Evolutionary conservation across 2,797 vertebrate species (phyloP).

Genomic region (Melanotaenia maccullochi): DNA sequence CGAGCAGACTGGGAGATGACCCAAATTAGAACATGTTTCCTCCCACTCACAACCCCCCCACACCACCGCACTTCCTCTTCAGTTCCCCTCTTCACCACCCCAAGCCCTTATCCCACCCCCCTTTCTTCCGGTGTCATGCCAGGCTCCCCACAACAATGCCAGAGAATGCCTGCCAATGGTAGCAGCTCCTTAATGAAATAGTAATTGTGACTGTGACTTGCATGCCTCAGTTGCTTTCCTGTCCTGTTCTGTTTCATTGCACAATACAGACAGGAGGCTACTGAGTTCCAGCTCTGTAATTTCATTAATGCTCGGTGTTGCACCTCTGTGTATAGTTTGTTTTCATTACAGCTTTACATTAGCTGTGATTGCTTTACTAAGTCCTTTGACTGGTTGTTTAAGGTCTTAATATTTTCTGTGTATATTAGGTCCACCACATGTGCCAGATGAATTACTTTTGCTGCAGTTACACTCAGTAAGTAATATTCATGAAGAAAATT

Average conservation of each 20-base stretch:
- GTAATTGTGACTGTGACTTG: slow-evolving; percentile 81
- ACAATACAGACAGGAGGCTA: slow-evolving; percentile 54
- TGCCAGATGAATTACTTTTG: slow-evolving; percentile 10
- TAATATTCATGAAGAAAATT: slow-evolving; percentile 33
- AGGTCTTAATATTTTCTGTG: slow-evolving; percentile 29
- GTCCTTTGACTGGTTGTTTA: slow-evolving; percentile 30
- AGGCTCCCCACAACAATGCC: slow-evolving; percentile 67
- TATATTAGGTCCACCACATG: slow-evolving; percentile 6
- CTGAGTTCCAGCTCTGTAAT: slow-evolving; percentile 62
- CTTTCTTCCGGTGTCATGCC: slow-evolving; percentile 60
- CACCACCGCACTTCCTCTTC: slow-evolving; percentile 31
- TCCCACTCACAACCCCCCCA: slow-evolving; percentile 48
- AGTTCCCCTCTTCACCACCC: slow-evolving; percentile 26
- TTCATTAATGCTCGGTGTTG: slow-evolving; percentile 67
- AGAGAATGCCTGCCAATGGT: slow-evolving; percentile 69
- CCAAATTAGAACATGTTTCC: slow-evolving; percentile 80
- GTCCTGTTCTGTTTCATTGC: slow-evolving; percentile 65
- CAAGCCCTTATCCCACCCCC: slow-evolving; percentile 35
- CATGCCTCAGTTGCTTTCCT: slow-evolving; percentile 72
- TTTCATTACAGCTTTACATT: slow-evolving; percentile 67
- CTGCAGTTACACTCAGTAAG: slow-evolving; percentile 15
- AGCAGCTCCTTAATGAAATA: slow-evolving; percentile 82
- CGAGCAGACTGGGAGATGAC: slow-evolving; percentile 79
- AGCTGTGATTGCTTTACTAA: slow-evolving; percentile 43
- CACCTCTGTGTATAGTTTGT: slow-evolving; percentile 65